phyloP scores from a whole-genome alignment of 1,140 invertebrate species.

The Megalonaias nervosa region DNA sequence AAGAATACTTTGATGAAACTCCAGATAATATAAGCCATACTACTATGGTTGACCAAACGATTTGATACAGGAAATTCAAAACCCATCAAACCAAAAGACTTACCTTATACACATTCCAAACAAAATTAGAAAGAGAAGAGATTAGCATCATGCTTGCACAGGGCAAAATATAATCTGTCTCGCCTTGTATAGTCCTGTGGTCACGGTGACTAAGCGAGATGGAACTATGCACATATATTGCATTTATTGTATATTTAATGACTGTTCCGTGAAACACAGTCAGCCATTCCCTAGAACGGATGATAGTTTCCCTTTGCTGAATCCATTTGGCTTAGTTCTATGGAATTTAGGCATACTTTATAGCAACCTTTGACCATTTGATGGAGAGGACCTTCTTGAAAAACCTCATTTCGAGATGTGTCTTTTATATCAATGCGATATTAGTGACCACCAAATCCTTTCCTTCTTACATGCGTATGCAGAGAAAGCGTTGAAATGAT shows the following conservation, averaged over 20 bases:
- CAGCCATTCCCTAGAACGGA: constrained; percentile 23
- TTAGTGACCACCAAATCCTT: too few relatives aligned
- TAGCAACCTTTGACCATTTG: too few relatives aligned
- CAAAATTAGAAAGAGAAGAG: constrained; percentile 7
- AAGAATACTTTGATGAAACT: constrained; percentile 1
- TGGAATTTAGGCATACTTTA: constrained; percentile 6
- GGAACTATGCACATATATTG: constrained; percentile 71
- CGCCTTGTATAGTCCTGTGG: constrained; percentile 73
- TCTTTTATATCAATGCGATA: too few relatives aligned
- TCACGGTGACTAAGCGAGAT: constrained; percentile 71
- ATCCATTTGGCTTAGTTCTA: constrained; percentile 1
- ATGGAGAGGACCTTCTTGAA: too few relatives aligned
- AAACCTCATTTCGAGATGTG: too few relatives aligned
- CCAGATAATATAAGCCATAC: constrained; percentile 19
- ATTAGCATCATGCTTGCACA: constrained; percentile 15
- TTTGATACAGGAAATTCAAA: constrained; percentile 12
- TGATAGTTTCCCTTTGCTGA: constrained; percentile 13
- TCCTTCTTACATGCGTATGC: not conserved
- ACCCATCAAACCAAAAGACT: constrained; percentile 7
- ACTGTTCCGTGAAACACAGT: constrained; percentile 21
- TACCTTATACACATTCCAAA: constrained; percentile 17
- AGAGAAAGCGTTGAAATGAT: not conserved
- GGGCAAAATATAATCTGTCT: constrained; percentile 59
- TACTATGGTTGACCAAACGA: constrained; percentile 6
- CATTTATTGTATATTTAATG: constrained; percentile 69